Evolutionary conservation across 2,797 vertebrate species (phyloP).

Genomic region (Sciaenops ocellatus): DNA sequence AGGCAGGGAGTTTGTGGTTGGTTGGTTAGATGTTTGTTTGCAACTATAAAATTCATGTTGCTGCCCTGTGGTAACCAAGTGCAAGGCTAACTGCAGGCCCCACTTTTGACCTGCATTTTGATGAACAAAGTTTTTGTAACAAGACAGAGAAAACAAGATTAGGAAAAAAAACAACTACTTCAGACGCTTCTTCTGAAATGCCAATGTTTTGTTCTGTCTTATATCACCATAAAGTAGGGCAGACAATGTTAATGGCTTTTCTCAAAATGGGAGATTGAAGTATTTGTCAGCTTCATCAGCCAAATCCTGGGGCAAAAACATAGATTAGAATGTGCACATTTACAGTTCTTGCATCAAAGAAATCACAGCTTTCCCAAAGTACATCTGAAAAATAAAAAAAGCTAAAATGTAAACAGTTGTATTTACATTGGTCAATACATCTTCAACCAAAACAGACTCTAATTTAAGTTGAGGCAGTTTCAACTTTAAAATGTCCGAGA

Average conservation of each 20-base stretch:
- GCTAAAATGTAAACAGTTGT: background rate
- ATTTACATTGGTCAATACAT: background rate
- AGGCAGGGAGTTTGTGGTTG: constrained; percentile 34
- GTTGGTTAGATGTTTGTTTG: constrained; percentile 45
- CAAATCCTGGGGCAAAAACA: constrained; percentile 30
- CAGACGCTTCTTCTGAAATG: constrained; percentile 49
- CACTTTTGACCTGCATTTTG: constrained; percentile 44
- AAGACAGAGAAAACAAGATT: constrained; percentile 45
- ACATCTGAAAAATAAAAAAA: background rate
- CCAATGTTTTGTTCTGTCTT: constrained; percentile 38
- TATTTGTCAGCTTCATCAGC: constrained; percentile 49
- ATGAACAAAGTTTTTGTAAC: constrained; percentile 47
- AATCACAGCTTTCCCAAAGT: background rate
- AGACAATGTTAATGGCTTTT: constrained; percentile 61
- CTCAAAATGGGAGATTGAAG: constrained; percentile 41
- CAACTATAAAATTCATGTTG: constrained; percentile 10
- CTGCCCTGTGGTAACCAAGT: background rate
- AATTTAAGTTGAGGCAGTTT: constrained; percentile 8
- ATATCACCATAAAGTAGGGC: constrained; percentile 41
- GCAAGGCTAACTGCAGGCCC: background rate
- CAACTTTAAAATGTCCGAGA: background rate
- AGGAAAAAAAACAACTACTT: constrained; percentile 28
- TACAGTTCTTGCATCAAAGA: constrained; percentile 18
- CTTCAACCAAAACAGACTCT: background rate
- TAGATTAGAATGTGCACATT: constrained; percentile 43